phyloP scores from a whole-genome alignment of 2,113 vertebrate species.

The Coturnix japonica region DNA sequence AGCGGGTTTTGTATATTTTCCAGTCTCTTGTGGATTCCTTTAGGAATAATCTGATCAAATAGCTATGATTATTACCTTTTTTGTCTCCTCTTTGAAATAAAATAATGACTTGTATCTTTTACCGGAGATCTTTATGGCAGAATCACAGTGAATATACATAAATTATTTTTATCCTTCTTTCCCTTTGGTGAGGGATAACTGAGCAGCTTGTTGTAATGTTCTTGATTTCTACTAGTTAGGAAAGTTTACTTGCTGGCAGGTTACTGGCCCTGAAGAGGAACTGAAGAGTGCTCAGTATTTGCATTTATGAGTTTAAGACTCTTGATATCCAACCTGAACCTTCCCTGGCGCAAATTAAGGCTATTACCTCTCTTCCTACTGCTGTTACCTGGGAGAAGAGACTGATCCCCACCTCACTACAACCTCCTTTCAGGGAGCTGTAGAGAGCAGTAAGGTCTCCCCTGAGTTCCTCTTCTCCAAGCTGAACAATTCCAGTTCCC shows the following conservation, averaged over 20 bases:
- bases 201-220: neutral
- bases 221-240: constrained; percentile 32
- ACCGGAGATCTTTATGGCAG: constrained; percentile 14
- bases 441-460: no score
- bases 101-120: constrained; percentile 49
- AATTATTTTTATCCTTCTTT: constrained; percentile 41
- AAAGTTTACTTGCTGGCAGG: constrained; percentile 7
- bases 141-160: constrained; percentile 13
- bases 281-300: neutral
- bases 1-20: constrained; percentile 23
- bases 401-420: no score
- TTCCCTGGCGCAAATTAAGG: no score
- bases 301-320: neutral
- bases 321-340: neutral
- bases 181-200: constrained; percentile 9
- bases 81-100: constrained; percentile 35
- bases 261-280: neutral
- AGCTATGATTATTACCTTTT: constrained; percentile 54
- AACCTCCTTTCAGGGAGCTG: no score
- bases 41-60: constrained; percentile 70
- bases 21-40: constrained; percentile 62
- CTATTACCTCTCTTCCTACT: no score
- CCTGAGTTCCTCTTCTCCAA: no score
- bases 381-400: no score
- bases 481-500: no score